Evolutionary conservation across 1,140 invertebrate species (phyloP).

Genomic region (Brachionus angularis): DNA sequence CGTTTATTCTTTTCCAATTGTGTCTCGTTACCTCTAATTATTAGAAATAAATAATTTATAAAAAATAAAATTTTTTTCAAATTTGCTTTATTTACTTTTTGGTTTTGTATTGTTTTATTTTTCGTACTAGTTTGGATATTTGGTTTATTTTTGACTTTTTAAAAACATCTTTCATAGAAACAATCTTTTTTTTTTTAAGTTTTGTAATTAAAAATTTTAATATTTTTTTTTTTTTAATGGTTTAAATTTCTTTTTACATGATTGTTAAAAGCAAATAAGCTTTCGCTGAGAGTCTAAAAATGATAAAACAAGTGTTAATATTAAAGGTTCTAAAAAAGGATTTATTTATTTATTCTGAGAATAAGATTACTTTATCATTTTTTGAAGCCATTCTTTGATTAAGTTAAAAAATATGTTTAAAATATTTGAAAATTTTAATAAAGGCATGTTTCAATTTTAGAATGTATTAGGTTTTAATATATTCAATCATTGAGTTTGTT

Average conservation of each 20-base stretch:
- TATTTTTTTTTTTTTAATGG: neutral
- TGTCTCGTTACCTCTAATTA: constrained; percentile 25
- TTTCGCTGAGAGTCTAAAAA: constrained; percentile 5
- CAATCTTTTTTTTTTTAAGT: neutral
- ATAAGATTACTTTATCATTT: constrained; percentile 5
- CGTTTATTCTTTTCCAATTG: constrained; percentile 41
- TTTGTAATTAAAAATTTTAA: neutral
- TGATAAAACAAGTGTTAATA: no score
- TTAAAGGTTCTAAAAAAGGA: neutral
- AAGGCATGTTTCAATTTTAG: no score
- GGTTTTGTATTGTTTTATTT: constrained; percentile 11
- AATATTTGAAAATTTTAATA: no score
- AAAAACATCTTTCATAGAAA: constrained; percentile 29
- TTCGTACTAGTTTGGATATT: constrained; percentile 1
- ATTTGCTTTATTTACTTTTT: constrained; percentile 5
- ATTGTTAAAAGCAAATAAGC: constrained; percentile 37
- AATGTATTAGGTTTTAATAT: no score
- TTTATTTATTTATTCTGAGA: neutral
- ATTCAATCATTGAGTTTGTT: no score
- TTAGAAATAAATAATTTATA: neutral
- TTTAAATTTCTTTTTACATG: constrained; percentile 4
- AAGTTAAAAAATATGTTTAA: no score
- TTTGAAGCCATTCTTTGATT: no score
- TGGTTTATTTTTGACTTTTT: constrained; percentile 20
- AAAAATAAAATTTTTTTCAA: neutral